Percentiles rank a stretch among this genome's conserved stretches.
phyloP scores from a whole-genome alignment of 2,113 vertebrate species.

The Bettongia penicillata region DNA sequence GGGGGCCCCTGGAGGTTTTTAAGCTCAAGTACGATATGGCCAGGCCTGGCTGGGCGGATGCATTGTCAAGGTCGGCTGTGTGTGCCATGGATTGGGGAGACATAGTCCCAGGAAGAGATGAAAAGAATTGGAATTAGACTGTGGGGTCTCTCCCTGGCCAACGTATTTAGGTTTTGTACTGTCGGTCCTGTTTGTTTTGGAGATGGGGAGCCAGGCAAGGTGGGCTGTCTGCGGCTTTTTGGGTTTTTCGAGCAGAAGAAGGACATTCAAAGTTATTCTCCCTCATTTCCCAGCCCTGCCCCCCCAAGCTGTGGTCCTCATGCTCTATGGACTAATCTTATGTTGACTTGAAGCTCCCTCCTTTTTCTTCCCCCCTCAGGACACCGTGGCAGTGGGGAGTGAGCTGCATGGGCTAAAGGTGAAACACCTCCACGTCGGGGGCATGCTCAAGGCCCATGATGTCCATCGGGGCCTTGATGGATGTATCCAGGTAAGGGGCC shows the following conservation, averaged over 20 bases:
- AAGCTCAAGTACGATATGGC: background rate
- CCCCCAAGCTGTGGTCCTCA: background rate
- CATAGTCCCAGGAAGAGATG: background rate
- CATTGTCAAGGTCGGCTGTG: background rate
- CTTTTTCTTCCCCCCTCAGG: slow-evolving; percentile 82
- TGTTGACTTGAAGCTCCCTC: background rate
- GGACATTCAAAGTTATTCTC: background rate
- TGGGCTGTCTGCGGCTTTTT: background rate
- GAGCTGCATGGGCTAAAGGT: slow-evolving; percentile 96
- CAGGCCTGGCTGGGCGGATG: background rate
- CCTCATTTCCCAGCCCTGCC: background rate
- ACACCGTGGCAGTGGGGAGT: slow-evolving; percentile 93
- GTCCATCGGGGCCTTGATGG: slow-evolving; percentile 94
- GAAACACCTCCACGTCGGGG: slow-evolving; percentile 96
- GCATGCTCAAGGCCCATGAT: slow-evolving; percentile 88
- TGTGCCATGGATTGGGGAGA: background rate
- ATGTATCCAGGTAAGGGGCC: slow-evolving; percentile 93
- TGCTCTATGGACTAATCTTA: background rate
- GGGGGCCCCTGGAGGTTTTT: too few species aligned
- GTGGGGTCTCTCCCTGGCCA: background rate
- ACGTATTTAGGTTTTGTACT: background rate
- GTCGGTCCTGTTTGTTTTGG: background rate
- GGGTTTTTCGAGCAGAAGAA: background rate
- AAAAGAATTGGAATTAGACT: background rate
- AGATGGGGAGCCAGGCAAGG: background rate